These are phyloP conservation scores for Fragum sueziense DNA, from an alignment of 2,888 invertebrate genomes.

Conservation along the genomic window DNA sequence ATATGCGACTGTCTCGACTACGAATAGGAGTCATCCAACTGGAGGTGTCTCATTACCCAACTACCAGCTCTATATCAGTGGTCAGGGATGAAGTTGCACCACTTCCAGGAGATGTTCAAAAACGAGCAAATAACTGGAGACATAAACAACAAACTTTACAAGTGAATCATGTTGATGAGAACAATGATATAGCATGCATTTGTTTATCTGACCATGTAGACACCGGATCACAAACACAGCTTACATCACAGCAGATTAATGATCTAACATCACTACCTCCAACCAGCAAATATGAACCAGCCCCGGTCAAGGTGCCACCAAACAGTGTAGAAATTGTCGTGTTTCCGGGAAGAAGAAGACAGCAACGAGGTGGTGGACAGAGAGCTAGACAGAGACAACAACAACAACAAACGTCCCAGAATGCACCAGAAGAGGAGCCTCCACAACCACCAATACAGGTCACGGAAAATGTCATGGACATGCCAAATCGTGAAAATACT, in stretches of 20 bases:
- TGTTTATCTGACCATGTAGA: background rate
- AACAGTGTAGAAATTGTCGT: background rate
- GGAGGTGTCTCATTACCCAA: background rate
- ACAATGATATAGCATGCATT: background rate
- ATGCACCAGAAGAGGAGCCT: background rate
- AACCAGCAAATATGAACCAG: background rate
- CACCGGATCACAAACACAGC: too few species aligned
- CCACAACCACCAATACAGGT: slow-evolving; percentile 10
- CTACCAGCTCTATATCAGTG: background rate
- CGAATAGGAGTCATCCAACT: background rate
- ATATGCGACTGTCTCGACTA: background rate
- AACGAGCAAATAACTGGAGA: background rate
- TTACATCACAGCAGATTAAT: background rate
- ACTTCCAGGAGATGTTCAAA: background rate
- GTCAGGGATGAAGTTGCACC: background rate
- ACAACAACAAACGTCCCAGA: background rate
- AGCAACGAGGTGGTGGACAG: background rate
- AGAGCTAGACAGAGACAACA: background rate
- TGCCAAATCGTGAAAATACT: slow-evolving; percentile 19
- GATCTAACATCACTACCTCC: background rate
- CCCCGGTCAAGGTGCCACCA: background rate
- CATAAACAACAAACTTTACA: background rate
- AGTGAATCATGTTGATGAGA: background rate
- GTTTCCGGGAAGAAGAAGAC: background rate
- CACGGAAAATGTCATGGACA: slow-evolving; percentile 8